These are phyloP conservation scores for Sinocyclocheilus anshuiensis DNA, from an alignment of 2,113 vertebrate genomes.

Conservation along the genomic window DNA sequence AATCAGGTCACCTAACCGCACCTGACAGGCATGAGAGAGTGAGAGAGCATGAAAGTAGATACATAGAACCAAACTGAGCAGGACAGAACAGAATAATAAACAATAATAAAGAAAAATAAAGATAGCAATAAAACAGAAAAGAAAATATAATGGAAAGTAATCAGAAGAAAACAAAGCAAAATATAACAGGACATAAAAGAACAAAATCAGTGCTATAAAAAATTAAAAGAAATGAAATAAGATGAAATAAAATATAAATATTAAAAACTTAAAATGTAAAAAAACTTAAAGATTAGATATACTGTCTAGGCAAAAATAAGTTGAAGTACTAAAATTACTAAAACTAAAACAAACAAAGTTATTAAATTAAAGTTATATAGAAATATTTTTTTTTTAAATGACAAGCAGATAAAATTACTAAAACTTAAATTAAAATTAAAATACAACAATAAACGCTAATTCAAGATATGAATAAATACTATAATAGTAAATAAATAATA, in stretches of 20 bases:
- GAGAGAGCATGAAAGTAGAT: not conserved
- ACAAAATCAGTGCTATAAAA: not conserved
- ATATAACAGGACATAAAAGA: not conserved
- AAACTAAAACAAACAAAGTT: not conserved
- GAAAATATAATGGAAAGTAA: not conserved
- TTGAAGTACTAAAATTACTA: not conserved
- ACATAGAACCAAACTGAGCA: conserved; percentile 36
- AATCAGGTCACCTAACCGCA: conserved; percentile 44
- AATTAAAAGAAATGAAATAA: no score
- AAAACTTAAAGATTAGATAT: not conserved
- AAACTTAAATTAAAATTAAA: not conserved
- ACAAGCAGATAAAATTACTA: not conserved
- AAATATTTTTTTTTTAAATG: not conserved
- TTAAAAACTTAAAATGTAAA: not conserved
- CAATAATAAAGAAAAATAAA: not conserved
- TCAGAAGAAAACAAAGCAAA: not conserved
- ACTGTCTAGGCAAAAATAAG: not conserved
- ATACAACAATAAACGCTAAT: not conserved
- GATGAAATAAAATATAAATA: not conserved
- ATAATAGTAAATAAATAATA: not conserved
- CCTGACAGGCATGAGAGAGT: conserved; percentile 32
- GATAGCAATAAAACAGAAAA: not conserved
- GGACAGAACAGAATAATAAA: conserved; percentile 12
- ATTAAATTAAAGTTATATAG: not conserved
- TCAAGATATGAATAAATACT: not conserved